Base-by-base conservation (phyloP, 2,888 invertebrate genomes). In the Lasioglossum leucozonium region DNA sequence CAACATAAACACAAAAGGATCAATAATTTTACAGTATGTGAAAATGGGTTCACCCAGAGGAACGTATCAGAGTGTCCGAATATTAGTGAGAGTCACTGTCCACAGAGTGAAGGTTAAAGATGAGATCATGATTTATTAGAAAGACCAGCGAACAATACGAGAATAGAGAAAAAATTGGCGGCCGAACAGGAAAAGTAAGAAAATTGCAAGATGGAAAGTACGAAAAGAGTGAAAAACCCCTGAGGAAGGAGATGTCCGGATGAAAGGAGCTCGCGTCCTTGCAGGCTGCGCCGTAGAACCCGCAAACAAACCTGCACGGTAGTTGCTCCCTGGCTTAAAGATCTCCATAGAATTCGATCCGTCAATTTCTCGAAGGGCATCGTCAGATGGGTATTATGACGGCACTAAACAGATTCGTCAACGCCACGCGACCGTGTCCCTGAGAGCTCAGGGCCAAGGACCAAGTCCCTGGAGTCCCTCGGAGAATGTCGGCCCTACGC, bases 351-450 rank as follows among this genome's bases (percentile, higher is more conserved):
- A 76, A 13, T 83, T 37, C 58, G 34, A 88, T 84, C 78, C 71
- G 80, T 75, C 80, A 77, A 80, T 86, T 84, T 81, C 47, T 81
- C 76, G 87, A 86, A 86, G 83, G 87, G 47, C 79, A 34, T 47
- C 47, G 82, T 69, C 65, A 81, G 83, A 76, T 72, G 76, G 86
- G 80, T 79, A 88, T 88, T 88, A 82, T 74, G 84, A 79, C 77
- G 83, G 82, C 87, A 91, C 92, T 91, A 92, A 88, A 88, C 79
- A 86, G 91, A 93, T 92, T 90, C 92, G 91, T 93, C 93, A 86
- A 86, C 86, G 83, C 86, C 87, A 83, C 84, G 87, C 87, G 84
- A 86, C 79, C 75, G 79, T 79, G 84, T 79, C 85, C 85, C 85
- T 85, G 85, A 67, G 58, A 67, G 65, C 69, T 76, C 83, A 82